Conservation (phyloP, 2,113 vertebrate species). For the Ammodramus savannarum region DNA sequence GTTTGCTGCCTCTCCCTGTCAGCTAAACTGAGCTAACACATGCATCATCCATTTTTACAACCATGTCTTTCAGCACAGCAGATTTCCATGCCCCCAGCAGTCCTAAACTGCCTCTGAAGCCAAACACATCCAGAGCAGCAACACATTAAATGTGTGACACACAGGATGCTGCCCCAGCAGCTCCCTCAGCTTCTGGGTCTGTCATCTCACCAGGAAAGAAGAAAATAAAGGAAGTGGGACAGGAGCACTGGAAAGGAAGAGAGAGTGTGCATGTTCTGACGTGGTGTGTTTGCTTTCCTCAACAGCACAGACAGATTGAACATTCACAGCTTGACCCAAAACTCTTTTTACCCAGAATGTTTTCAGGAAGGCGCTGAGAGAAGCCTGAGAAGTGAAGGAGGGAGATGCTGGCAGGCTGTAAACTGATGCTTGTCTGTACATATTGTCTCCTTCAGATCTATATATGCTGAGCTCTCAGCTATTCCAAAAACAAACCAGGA, state of each 20-base stretch:
- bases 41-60: not conserved
- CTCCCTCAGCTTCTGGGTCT: not conserved
- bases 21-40: not conserved
- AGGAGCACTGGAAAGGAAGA: not conserved
- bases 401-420: not conserved
- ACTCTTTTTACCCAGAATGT: not conserved
- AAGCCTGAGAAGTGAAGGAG: not conserved
- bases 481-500: not conserved
- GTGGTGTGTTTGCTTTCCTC: not conserved
- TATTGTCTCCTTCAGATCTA: not conserved
- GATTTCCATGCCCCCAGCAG: not conserved
- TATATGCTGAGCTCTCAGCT: not conserved
- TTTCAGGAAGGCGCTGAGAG: slow-evolving; percentile 5
- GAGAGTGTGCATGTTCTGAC: not conserved
- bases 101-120: not conserved
- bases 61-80: not conserved
- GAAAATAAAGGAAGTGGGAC: not conserved
- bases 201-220: not conserved
- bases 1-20: not conserved
- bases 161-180: not conserved
- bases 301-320: slow-evolving; percentile 9
- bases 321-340: not conserved
- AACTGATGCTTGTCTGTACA: not conserved
- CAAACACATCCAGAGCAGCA: not conserved
- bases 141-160: not conserved